Percentiles rank a stretch among this genome's conserved stretches.
These are phyloP conservation scores for Stigmatopora nigra DNA, from an alignment of 2,113 vertebrate genomes.

Conservation along the genomic window DNA sequence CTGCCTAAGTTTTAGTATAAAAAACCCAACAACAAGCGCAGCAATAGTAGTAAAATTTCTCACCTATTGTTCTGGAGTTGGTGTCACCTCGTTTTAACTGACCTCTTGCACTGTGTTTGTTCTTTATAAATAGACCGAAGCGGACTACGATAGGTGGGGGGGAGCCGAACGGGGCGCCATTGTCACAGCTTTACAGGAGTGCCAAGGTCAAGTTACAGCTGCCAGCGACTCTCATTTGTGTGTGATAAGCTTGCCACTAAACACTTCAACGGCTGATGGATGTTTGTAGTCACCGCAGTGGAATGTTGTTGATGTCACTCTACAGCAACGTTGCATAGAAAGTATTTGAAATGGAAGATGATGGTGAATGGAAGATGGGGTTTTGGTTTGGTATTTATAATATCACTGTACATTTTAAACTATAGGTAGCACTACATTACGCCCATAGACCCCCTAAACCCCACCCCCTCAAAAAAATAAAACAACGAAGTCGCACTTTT, in stretches of 20 bases:
- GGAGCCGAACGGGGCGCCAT: slow-evolving; percentile 47
- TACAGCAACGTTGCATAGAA: not conserved
- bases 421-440: too few relatives aligned
- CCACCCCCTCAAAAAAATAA: too few relatives aligned
- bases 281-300: not conserved
- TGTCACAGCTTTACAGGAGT: slow-evolving; percentile 52
- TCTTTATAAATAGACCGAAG: slow-evolving; percentile 65
- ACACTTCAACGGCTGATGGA: slow-evolving; percentile 8
- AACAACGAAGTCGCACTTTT: too few relatives aligned
- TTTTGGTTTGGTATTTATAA: too few relatives aligned
- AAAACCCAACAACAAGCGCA: slow-evolving; percentile 10
- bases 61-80: slow-evolving; percentile 50
- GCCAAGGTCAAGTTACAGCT: slow-evolving; percentile 60
- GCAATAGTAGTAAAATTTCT: slow-evolving; percentile 22
- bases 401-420: too few relatives aligned
- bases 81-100: slow-evolving; percentile 30
- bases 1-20: not conserved
- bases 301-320: not conserved
- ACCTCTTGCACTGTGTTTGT: slow-evolving; percentile 55
- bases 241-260: slow-evolving; percentile 33
- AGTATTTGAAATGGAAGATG: not conserved
- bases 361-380: too few relatives aligned
- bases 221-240: slow-evolving; percentile 14
- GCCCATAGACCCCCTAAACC: too few relatives aligned
- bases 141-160: slow-evolving; percentile 47